Conservation (phyloP, 92 coral and sea anemone genomes). For the Epizoanthus stellaris region DNA sequence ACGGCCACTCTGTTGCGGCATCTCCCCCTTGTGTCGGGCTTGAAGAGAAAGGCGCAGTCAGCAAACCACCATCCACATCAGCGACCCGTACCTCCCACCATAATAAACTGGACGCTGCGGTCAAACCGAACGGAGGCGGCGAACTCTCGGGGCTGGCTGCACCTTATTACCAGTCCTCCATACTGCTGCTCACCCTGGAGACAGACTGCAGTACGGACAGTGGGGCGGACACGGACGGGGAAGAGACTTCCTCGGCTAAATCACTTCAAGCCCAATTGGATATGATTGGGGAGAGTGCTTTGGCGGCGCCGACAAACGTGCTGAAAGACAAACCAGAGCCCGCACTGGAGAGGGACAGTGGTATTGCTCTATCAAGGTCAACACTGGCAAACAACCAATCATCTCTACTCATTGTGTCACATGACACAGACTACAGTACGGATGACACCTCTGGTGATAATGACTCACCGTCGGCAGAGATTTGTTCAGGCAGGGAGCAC, state of each 20-base stretch:
- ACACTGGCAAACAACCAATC: not conserved
- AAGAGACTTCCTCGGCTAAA: not conserved
- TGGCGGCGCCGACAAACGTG: not conserved
- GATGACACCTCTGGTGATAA: no score
- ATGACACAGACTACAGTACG: not conserved
- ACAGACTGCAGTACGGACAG: slow-evolving; percentile 10
- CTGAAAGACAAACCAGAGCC: not conserved
- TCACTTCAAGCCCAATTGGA: not conserved
- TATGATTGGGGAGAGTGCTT: not conserved
- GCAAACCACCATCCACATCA: no score
- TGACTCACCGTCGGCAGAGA: no score
- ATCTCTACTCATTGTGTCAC: not conserved
- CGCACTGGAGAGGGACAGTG: not conserved
- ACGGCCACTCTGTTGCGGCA: no score
- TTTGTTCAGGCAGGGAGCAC: no score
- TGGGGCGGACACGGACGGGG: not conserved
- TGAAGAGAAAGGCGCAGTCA: no score
- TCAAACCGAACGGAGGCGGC: no score
- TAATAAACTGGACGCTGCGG: no score
- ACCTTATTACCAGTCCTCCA: not conserved
- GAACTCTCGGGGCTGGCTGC: not conserved
- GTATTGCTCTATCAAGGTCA: not conserved
- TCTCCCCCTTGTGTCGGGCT: no score
- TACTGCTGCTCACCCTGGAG: not conserved
- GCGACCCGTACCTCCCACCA: no score